Conservation (phyloP, 2,888 invertebrate species). For the Rutpela maculata region DNA sequence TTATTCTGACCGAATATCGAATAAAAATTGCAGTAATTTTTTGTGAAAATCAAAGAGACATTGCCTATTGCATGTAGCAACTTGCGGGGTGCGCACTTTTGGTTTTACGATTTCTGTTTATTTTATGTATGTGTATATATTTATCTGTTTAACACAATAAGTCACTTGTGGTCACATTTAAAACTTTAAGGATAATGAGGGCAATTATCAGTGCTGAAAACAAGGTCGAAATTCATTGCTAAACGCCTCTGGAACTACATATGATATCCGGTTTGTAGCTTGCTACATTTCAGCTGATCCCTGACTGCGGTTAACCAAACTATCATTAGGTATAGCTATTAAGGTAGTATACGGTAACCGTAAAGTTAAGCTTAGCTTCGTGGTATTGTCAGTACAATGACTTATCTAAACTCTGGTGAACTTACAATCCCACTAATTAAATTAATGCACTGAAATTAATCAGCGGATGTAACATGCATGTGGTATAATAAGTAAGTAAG, state of each 20-base stretch:
- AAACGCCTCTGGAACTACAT: slow-evolving; percentile 58
- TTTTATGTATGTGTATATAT: too few species aligned
- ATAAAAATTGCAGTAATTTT: too few species aligned
- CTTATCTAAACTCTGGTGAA: background rate
- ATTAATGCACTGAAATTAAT: background rate
- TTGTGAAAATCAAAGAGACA: too few species aligned
- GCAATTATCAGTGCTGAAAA: slow-evolving; percentile 60
- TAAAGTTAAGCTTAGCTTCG: slow-evolving; percentile 18
- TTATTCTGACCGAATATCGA: too few species aligned
- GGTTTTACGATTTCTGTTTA: too few species aligned
- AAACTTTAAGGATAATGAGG: slow-evolving; percentile 58
- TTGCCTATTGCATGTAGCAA: too few species aligned
- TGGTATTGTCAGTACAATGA: slow-evolving; percentile 15
- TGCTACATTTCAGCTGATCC: slow-evolving; percentile 47
- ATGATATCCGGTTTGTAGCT: slow-evolving; percentile 57
- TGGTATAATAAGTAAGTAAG: too few species aligned
- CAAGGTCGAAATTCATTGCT: slow-evolving; percentile 60
- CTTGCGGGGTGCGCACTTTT: too few species aligned
- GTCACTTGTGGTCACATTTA: background rate
- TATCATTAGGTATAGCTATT: slow-evolving; percentile 42
- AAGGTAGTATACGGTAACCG: slow-evolving; percentile 28
- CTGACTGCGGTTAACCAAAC: slow-evolving; percentile 46
- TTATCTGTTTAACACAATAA: background rate
- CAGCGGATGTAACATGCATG: too few species aligned
- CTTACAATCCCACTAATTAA: background rate